Evolutionary conservation across 2,113 vertebrate genomes (phyloP).

Genomic region (Aspidoscelis tigris): DNA sequence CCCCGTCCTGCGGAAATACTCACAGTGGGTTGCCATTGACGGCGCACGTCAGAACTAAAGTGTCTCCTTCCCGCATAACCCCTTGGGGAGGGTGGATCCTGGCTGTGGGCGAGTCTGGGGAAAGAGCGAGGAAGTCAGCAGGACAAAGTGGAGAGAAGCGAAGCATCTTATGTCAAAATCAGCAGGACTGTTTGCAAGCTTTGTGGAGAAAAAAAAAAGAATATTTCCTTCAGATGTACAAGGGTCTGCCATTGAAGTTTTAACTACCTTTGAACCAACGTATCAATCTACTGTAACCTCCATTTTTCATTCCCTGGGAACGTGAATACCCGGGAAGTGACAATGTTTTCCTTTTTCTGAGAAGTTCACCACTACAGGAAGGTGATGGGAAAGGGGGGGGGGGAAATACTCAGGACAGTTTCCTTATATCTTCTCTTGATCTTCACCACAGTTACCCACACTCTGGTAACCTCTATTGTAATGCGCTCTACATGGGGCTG

Average conservation of each 20-base stretch:
- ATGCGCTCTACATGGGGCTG: no score
- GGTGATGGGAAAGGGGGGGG: no score
- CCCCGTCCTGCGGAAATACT: slow-evolving; percentile 58
- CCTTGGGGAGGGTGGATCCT: slow-evolving; percentile 84
- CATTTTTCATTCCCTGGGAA: no score
- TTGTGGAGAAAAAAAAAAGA: background rate
- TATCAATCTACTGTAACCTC: background rate
- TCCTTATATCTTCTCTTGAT: no score
- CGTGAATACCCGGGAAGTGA: no score
- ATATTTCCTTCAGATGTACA: background rate
- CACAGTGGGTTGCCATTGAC: slow-evolving; percentile 88
- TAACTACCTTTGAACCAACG: no score
- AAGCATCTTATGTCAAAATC: background rate
- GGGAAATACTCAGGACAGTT: no score
- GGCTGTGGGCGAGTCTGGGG: slow-evolving; percentile 86
- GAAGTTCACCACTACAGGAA: no score
- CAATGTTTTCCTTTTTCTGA: no score
- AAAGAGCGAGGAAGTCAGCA: background rate
- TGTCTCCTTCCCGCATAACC: slow-evolving; percentile 89
- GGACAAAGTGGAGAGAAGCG: background rate
- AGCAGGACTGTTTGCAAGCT: background rate
- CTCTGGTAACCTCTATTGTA: no score
- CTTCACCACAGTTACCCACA: no score
- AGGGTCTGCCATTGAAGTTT: background rate
- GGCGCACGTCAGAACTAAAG: slow-evolving; percentile 84